Evolutionary conservation across 2,113 vertebrate species (phyloP).

Genomic region (Sebastes schlegelii): DNA sequence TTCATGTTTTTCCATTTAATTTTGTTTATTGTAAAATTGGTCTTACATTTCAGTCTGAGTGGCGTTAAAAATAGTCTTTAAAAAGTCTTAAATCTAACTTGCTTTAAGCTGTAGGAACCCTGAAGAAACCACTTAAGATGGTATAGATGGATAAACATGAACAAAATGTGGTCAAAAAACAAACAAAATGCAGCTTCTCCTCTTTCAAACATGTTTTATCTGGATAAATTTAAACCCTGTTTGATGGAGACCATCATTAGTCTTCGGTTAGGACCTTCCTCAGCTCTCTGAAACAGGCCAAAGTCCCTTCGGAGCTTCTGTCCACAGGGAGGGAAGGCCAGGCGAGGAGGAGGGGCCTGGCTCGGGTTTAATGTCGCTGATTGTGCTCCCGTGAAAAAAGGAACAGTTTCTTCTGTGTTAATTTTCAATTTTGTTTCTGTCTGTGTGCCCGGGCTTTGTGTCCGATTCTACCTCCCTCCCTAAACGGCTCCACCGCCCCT

Average conservation of each 20-base stretch:
- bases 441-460: conserved; percentile 93
- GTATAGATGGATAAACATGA: too few species aligned
- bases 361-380: conserved; percentile 92
- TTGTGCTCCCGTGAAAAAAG: conserved; percentile 94
- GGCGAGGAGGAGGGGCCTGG: conserved; percentile 48
- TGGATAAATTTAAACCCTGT: not conserved
- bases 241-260: not conserved
- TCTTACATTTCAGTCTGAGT: too few species aligned
- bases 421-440: conserved; percentile 96
- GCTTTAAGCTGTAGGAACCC: not conserved
- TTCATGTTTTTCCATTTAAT: too few species aligned
- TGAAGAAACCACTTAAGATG: not conserved
- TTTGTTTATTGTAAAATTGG: too few species aligned
- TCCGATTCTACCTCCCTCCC: conserved; percentile 85
- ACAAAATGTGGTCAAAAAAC: not conserved
- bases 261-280: not conserved
- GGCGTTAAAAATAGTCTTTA: too few species aligned
- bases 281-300: conserved; percentile 9
- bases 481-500: conserved; percentile 72
- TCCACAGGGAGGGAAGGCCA: conserved; percentile 26
- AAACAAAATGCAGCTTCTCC: not conserved
- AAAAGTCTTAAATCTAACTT: too few species aligned
- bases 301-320: conserved; percentile 4
- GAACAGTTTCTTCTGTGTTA: conserved; percentile 99
- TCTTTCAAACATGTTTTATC: not conserved